Percentiles rank a stretch among this genome's conserved stretches.
phyloP scores from a whole-genome alignment of 1,140 invertebrate genomes.

The Lordiphosa mommai region DNA sequence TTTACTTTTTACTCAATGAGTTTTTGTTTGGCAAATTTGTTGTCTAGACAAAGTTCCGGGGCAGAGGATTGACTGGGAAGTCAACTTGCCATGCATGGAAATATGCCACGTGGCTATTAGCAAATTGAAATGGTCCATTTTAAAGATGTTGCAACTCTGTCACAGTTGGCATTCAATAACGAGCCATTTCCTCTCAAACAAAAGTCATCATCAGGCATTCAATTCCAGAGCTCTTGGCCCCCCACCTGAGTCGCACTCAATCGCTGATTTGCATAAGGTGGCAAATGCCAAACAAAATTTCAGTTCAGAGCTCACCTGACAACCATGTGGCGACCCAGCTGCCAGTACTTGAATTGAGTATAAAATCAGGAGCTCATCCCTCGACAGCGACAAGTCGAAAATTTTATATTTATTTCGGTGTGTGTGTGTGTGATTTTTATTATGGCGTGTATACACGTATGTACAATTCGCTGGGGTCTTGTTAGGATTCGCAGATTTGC shows the following conservation, averaged over 20 bases:
- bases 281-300: slow-evolving; percentile 44
- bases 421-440: slow-evolving; percentile 59
- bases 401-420: slow-evolving; percentile 19
- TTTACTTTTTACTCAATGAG: slow-evolving; percentile 40
- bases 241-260: slow-evolving; percentile 18
- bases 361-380: slow-evolving; percentile 9
- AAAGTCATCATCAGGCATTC: slow-evolving; percentile 34
- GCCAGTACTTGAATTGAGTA: too few species aligned
- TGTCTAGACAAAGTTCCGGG: slow-evolving; percentile 45
- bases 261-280: slow-evolving; percentile 52
- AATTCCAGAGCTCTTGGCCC: slow-evolving; percentile 14
- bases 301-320: slow-evolving; percentile 11
- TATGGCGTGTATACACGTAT: slow-evolving; percentile 15
- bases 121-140: slow-evolving; percentile 59
- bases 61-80: neutral
- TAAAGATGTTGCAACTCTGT: slow-evolving; percentile 11
- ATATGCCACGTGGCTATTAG: slow-evolving; percentile 62
- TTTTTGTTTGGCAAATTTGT: slow-evolving; percentile 47
- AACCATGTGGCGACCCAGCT: neutral
- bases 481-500: slow-evolving; percentile 29
- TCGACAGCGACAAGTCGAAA: slow-evolving; percentile 22
- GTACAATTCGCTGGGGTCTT: slow-evolving; percentile 46
- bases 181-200: slow-evolving; percentile 14
- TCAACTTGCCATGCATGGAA: slow-evolving; percentile 43
- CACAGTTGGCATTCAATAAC: slow-evolving; percentile 27